Evolutionary conservation across 2,888 invertebrate genomes (phyloP).

Genomic region (Clitarchus hookeri): DNA sequence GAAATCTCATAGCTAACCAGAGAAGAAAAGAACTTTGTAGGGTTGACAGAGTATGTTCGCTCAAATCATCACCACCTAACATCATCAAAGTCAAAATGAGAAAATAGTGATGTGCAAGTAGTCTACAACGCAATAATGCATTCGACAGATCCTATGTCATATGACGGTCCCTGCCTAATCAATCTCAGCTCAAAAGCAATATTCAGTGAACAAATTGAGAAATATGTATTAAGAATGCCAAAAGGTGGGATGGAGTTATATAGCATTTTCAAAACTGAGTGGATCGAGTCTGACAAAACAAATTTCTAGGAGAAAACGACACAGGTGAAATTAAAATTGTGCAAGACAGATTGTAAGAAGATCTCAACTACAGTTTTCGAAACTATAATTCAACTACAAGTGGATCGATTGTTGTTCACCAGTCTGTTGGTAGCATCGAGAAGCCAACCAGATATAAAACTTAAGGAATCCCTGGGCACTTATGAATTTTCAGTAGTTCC

Average conservation of each 20-base stretch:
- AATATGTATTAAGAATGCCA: not conserved
- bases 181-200: not conserved
- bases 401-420: not conserved
- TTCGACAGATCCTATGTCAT: conserved; percentile 16
- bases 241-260: not conserved
- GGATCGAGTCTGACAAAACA: conserved; percentile 15
- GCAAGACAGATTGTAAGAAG: not conserved
- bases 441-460: conserved; percentile 3
- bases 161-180: not conserved
- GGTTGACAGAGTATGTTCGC: too few relatives aligned
- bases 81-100: not conserved
- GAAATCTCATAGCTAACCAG: too few relatives aligned
- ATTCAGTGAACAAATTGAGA: not conserved
- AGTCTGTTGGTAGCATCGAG: not conserved
- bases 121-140: not conserved
- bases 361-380: not conserved
- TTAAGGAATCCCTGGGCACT: conserved; percentile 15
- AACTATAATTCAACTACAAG: not conserved
- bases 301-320: not conserved
- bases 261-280: not conserved
- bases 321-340: not conserved
- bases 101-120: not conserved
- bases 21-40: too few relatives aligned
- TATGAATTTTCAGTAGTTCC: conserved; percentile 21
- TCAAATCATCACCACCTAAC: conserved; percentile 15